These are phyloP conservation scores for Indicator indicator DNA, from an alignment of 2,113 vertebrate genomes.

Conservation along the genomic window DNA sequence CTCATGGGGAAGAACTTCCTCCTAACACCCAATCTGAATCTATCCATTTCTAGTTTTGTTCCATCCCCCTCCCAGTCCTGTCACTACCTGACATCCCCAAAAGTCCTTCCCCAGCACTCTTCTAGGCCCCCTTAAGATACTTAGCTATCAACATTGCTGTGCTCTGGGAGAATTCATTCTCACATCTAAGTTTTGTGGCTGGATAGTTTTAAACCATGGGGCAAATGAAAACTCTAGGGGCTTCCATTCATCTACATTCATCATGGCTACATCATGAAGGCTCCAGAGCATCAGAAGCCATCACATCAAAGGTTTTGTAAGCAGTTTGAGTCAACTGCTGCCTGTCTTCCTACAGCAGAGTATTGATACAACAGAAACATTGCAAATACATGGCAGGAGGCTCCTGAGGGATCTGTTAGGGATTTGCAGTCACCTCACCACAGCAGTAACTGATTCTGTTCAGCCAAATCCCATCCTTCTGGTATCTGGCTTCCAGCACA, in stretches of 20 bases:
- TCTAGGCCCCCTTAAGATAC: too few relatives aligned
- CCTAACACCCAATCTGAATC: too few relatives aligned
- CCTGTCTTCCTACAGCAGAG: background rate
- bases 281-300: background rate
- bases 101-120: too few relatives aligned
- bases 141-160: background rate
- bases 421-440: background rate
- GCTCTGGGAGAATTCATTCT: background rate
- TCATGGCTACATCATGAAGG: background rate
- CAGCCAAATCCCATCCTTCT: background rate
- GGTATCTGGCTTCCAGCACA: background rate
- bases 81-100: too few relatives aligned
- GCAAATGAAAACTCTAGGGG: background rate
- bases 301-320: background rate
- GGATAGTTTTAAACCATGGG: background rate
- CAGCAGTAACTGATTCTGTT: background rate
- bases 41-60: too few relatives aligned
- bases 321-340: background rate
- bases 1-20: too few relatives aligned
- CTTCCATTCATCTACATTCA: background rate
- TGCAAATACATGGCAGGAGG: background rate
- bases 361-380: background rate
- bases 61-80: too few relatives aligned
- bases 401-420: background rate
- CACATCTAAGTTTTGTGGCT: background rate